phyloP scores from a whole-genome alignment of 2,113 vertebrate species.

The Malurus alboscapulatus region DNA sequence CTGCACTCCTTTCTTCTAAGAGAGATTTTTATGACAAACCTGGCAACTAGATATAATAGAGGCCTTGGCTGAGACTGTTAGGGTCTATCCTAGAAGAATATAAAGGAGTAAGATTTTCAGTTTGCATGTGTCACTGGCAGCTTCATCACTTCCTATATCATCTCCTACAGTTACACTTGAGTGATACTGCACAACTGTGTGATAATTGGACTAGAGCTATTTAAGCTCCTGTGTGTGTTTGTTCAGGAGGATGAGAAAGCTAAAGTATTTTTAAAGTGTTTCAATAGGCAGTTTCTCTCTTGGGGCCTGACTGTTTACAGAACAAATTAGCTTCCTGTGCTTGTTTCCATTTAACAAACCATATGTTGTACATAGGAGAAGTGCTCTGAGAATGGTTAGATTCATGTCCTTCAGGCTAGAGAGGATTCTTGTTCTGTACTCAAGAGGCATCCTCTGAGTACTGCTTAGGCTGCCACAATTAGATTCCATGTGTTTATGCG shows the following conservation, averaged over 20 bases:
- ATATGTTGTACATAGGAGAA: background rate
- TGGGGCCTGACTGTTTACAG: background rate
- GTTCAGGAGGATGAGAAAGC: background rate
- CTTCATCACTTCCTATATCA: background rate
- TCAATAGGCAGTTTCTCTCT: background rate
- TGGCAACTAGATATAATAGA: background rate
- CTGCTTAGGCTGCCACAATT: background rate
- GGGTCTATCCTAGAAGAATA: background rate
- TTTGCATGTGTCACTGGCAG: background rate
- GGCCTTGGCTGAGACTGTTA: background rate
- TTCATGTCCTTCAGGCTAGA: background rate
- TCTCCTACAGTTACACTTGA: background rate
- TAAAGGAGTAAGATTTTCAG: background rate
- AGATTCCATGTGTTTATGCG: background rate
- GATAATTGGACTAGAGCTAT: background rate
- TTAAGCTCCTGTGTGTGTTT: background rate
- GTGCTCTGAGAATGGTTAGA: background rate
- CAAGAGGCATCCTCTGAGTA: background rate
- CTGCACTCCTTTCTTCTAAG: background rate
- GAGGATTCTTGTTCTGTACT: background rate
- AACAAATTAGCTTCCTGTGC: background rate
- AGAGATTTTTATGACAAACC: background rate
- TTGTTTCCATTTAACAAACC: constrained; percentile 16
- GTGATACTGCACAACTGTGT: background rate
- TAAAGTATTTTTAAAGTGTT: background rate